phyloP scores from a whole-genome alignment of 2,888 invertebrate species.

The Dryocosmus kuriphilus region DNA sequence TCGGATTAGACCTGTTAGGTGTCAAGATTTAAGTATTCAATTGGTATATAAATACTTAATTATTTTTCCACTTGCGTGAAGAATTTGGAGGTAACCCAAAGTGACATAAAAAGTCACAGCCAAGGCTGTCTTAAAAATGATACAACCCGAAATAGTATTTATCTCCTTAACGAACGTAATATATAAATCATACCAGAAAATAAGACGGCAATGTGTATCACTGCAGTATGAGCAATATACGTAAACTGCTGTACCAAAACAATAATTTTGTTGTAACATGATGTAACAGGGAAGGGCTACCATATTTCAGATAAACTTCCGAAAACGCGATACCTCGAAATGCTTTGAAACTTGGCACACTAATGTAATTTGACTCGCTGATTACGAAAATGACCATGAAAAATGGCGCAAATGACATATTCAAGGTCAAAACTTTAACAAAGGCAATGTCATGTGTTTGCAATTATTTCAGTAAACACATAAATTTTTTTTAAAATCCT shows the following conservation, averaged over 20 bases:
- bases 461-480: too few species aligned
- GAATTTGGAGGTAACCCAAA: constrained; percentile 8
- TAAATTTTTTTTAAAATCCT: too few species aligned
- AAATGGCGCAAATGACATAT: too few species aligned
- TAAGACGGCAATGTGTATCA: neutral
- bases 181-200: neutral
- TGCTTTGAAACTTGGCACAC: too few species aligned
- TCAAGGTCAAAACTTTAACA: too few species aligned
- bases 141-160: constrained; percentile 1
- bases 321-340: too few species aligned
- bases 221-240: constrained; percentile 3
- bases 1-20: too few species aligned
- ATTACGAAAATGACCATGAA: too few species aligned
- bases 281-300: neutral
- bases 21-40: too few species aligned
- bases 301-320: constrained; percentile 1
- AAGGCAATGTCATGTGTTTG: too few species aligned
- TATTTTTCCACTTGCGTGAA: neutral
- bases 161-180: neutral
- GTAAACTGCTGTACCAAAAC: neutral
- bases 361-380: too few species aligned
- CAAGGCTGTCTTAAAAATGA: constrained; percentile 3
- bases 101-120: constrained; percentile 15
- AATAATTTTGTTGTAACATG: neutral
- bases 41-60: too few species aligned